Conservation (phyloP, 2,888 invertebrate genomes). For the Masnerella sp. region DNA sequence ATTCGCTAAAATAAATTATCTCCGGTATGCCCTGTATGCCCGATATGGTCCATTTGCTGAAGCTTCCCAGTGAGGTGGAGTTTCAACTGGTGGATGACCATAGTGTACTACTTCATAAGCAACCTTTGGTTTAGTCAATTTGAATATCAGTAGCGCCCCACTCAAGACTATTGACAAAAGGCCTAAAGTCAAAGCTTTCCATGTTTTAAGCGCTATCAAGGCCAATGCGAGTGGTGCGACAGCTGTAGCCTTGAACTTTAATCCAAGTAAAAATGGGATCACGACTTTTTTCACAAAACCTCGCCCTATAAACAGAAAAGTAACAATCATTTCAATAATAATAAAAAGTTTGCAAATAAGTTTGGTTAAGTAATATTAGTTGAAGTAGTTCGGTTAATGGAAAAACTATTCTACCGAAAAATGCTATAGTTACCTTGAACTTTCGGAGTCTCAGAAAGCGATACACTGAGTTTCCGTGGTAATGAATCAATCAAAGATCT, state of each 20-base stretch:
- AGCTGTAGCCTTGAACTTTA: slow-evolving; percentile 92
- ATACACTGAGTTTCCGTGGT: slow-evolving; percentile 84
- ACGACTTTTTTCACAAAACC: slow-evolving; percentile 90
- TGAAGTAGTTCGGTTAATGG: too few species aligned
- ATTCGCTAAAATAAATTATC: too few species aligned
- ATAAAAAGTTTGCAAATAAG: too few species aligned
- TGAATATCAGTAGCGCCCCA: slow-evolving; percentile 91
- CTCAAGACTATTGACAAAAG: slow-evolving; percentile 90
- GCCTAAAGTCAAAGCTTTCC: slow-evolving; percentile 92
- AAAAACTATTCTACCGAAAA: too few species aligned
- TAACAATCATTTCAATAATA: too few species aligned
- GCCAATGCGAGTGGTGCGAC: slow-evolving; percentile 89
- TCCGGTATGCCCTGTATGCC: too few species aligned
- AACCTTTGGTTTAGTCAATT: slow-evolving; percentile 91
- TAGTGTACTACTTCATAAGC: slow-evolving; percentile 93
- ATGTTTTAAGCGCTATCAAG: slow-evolving; percentile 91
- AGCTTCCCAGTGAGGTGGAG: slow-evolving; percentile 78
- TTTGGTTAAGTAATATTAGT: too few species aligned
- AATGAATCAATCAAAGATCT: slow-evolving; percentile 82
- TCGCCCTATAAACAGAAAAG: slow-evolving; percentile 80
- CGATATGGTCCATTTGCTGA: slow-evolving; percentile 75
- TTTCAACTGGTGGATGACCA: slow-evolving; percentile 85
- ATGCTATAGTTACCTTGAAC: slow-evolving; percentile 75
- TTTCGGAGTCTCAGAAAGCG: slow-evolving; percentile 80
- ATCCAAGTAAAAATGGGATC: slow-evolving; percentile 89